A percentile compares a stretch with the other conserved stretches of the same genome.
Evolutionary conservation across 1,140 invertebrate genomes (phyloP).

Genomic region (Drosophila navojoa): DNA sequence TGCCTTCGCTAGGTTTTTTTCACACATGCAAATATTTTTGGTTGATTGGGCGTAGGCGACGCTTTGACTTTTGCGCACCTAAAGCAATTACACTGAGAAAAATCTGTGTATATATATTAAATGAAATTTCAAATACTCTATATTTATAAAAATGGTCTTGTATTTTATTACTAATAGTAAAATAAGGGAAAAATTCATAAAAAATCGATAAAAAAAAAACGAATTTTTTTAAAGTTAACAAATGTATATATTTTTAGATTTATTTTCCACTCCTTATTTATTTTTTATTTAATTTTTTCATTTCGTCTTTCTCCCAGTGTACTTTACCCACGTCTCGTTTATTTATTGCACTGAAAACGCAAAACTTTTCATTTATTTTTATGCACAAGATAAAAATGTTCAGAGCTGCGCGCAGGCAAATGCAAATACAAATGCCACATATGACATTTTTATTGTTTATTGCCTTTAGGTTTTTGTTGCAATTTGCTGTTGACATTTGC

Average conservation of each 20-base stretch:
- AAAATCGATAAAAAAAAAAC: too few species aligned
- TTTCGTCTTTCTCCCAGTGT: not conserved
- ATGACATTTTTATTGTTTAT: constrained; percentile 36
- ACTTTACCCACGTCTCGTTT: not conserved
- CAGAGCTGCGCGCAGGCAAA: constrained; percentile 4
- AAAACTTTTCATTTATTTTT: constrained; percentile 34
- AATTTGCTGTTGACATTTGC: constrained; percentile 71
- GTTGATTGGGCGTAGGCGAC: constrained; percentile 23
- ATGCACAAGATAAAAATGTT: constrained; percentile 30
- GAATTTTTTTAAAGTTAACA: too few species aligned
- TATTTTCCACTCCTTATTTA: too few species aligned
- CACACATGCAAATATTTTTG: constrained; percentile 37
- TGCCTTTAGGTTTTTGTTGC: constrained; percentile 28
- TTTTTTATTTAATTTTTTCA: too few species aligned
- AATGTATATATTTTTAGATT: too few species aligned
- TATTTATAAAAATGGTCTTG: too few species aligned
- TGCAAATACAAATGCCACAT: constrained; percentile 12
- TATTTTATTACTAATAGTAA: too few species aligned
- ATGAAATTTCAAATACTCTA: too few species aligned
- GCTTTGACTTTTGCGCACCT: constrained; percentile 19
- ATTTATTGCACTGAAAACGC: not conserved
- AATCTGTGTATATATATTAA: not conserved
- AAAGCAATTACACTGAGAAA: constrained; percentile 16
- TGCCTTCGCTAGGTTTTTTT: constrained; percentile 4
- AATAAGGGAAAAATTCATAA: too few species aligned